These are phyloP conservation scores for Rissa tridactyla DNA, from an alignment of 2,113 vertebrate species.

Conservation along the genomic window DNA sequence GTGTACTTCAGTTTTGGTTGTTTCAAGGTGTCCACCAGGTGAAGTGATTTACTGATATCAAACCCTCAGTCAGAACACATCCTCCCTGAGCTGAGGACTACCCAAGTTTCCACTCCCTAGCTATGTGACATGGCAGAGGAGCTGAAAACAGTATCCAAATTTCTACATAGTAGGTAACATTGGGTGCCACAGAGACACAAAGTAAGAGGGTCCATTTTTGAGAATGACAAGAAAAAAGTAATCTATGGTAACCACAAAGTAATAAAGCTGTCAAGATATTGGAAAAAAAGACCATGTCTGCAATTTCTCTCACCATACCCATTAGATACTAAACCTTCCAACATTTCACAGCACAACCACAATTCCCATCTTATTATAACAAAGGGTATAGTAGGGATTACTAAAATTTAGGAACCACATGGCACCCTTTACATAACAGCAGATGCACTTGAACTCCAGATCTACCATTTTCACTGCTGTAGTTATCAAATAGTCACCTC, in stretches of 20 bases:
- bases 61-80: neutral
- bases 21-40: neutral
- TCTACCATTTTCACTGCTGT: neutral
- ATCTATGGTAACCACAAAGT: neutral
- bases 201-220: neutral
- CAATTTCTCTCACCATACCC: neutral
- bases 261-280: neutral
- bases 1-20: neutral
- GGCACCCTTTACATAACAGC: neutral
- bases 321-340: neutral
- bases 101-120: neutral
- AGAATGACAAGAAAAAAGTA: neutral
- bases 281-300: neutral
- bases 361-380: neutral
- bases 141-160: neutral
- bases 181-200: neutral
- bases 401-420: neutral
- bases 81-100: neutral
- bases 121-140: neutral
- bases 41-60: neutral
- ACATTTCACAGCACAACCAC: neutral
- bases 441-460: neutral
- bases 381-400: neutral
- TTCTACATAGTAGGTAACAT: fast-evolving
- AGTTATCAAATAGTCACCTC: constrained; percentile 4